A percentile compares a stretch with the other conserved stretches of the same genome.
phyloP scores from a whole-genome alignment of 2,113 vertebrate species.

The Taurulus bubalis region DNA sequence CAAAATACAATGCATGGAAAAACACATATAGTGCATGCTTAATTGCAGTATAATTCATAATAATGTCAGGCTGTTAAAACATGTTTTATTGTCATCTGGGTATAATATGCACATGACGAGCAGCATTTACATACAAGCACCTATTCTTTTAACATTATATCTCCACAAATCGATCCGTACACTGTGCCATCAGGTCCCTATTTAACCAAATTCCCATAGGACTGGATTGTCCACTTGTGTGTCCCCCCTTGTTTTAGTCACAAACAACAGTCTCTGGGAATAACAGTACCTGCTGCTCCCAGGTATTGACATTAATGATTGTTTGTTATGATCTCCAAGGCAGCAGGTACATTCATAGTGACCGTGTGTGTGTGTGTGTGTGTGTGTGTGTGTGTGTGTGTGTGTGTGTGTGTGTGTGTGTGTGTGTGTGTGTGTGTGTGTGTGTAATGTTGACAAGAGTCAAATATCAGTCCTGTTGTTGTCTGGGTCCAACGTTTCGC shows the following conservation, averaged over 20 bases:
- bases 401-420: constrained; percentile 32
- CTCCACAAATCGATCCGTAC: background rate
- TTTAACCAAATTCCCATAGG: background rate
- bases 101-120: background rate
- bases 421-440: constrained; percentile 25
- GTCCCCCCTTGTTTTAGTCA: constrained; percentile 5
- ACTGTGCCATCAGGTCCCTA: background rate
- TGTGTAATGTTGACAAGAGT: constrained; percentile 54
- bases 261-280: constrained; percentile 32
- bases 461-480: constrained; percentile 64
- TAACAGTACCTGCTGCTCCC: constrained; percentile 38
- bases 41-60: background rate
- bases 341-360: constrained; percentile 51
- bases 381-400: constrained; percentile 41
- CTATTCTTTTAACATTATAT: background rate
- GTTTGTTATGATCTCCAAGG: constrained; percentile 70
- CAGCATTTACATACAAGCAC: background rate
- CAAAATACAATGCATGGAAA: background rate
- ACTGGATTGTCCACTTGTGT: background rate
- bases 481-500: constrained; percentile 28
- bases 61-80: background rate
- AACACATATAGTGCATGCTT: background rate
- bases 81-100: background rate
- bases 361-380: constrained; percentile 26
- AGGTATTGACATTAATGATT: constrained; percentile 51